Percentiles rank a stretch among this genome's conserved stretches.
phyloP scores from a whole-genome alignment of 2,797 vertebrate genomes.

The Heterohyrax brucei region DNA sequence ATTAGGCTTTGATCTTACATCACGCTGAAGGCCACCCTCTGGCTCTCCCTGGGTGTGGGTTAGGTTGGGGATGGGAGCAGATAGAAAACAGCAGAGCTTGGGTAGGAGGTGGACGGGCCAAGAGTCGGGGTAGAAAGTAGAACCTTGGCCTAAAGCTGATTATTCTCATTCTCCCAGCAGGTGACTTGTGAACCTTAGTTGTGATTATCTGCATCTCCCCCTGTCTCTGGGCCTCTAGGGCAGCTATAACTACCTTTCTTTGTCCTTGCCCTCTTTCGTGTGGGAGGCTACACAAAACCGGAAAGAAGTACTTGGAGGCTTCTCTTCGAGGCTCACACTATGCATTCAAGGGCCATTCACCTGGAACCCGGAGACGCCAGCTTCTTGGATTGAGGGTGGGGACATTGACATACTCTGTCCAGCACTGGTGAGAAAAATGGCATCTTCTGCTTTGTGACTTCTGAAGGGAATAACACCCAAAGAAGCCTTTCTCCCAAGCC shows the following conservation, averaged over 20 bases:
- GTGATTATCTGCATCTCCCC: fast-evolving
- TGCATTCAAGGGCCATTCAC: neutral
- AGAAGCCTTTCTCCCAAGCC: slow-evolving; percentile 8
- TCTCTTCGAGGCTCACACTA: neutral
- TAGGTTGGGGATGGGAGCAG: neutral
- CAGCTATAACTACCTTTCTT: neutral
- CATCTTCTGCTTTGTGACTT: neutral
- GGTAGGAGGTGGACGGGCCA: fast-evolving
- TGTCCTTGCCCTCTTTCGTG: neutral
- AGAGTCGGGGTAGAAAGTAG: neutral
- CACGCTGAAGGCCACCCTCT: fast-evolving
- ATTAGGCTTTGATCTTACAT: neutral
- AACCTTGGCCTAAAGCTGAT: fast-evolving
- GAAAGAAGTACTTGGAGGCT: neutral
- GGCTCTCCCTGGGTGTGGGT: fast-evolving
- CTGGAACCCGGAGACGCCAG: fast-evolving
- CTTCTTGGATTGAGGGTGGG: fast-evolving
- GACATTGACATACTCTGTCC: neutral
- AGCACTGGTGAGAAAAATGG: neutral
- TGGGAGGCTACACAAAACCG: fast-evolving
- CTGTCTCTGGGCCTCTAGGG: fast-evolving
- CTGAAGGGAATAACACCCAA: neutral
- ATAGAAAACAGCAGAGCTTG: fast-evolving
- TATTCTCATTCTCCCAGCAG: neutral
- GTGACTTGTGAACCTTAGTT: fast-evolving